Evolutionary conservation across 1,140 invertebrate genomes (phyloP), one percentile per base, ranked within the genome.

Genomic region (Schlechtendalia chinensis): DNA sequence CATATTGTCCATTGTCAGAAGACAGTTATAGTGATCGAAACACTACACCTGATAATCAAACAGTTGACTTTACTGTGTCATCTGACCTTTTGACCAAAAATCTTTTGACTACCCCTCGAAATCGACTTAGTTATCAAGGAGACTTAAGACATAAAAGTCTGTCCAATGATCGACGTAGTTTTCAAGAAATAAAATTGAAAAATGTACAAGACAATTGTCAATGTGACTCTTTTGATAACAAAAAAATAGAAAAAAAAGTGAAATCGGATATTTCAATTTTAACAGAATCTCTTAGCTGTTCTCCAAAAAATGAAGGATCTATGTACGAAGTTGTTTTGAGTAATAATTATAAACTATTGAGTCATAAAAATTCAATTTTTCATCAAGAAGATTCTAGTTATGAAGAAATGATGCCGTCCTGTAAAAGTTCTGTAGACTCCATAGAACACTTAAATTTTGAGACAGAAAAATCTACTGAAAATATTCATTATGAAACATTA

Each of bases 1-100:
- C 77, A 47, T 83, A 83, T 77, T 81, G 80, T 39, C 83, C 82
- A 14, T 82, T 83, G 45, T 83, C 83, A 50, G 82, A 82, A 50
- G 83, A 84, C 12, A 83, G 80, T 54, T 79, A 72, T 27, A 79
- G 67, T 22, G 82, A 83, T 47, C 77, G 56, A 27, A 61, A 61
- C n/a, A 27, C 17, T 59, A 29, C 75, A 63, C 29, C 56, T 45
- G 17, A 17, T 63, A 47, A n/a, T 17, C 69, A 72, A 19, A 32
- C 24, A 54, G 54, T 27, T 59, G 54, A 61, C 12, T 27, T 17
- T 61, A 27, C 19, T 19, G 17, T 45, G 24, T 45, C 56, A 24
- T 16, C 69, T 54, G 56, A 79, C 17, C 5, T 59, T 24, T 47
- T 61, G 3, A 61, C 54, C 0, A 61, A 61, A 45, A 79, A 61